Evolutionary conservation across 2,888 invertebrate species (phyloP), one percentile per base, ranked within the genome.

Genomic region (Drosophila meridionalis): DNA sequence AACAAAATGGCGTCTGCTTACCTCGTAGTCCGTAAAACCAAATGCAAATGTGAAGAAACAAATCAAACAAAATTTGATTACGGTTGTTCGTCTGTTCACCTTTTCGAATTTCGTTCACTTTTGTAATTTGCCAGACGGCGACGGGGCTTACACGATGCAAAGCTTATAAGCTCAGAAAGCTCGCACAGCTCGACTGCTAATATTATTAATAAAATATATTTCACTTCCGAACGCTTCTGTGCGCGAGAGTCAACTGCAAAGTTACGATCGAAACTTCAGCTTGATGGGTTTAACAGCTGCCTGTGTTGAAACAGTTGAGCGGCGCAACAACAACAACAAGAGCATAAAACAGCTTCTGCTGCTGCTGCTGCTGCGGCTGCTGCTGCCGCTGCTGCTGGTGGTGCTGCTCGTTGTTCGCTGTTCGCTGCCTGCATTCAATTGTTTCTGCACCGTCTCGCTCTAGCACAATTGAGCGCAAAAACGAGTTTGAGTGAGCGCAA

Each of bases 211-310:
- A 93, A 93, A 92, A 92, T 93, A 93, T 92, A 92, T 92, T 92
- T 89, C 93, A 93, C 93, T 93, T 93, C 93, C 92, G 93, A 93
- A 93, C 93, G 93, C 93, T 93, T 93, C 93, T 92, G 93, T 93
- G 92, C 93, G 92, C 93, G 91, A 93, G 92, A 92, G 92, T 92
- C 92, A 93, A 93, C 93, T 93, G 93, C 92, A 92, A 92, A 92
- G 92, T 92, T 92, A 92, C 93, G 92, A 92, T 92, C 93, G 91
- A 91, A 92, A 92, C 92, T 92, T 92, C 92, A 92, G 92, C 92
- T 92, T 92, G 91, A 92, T 91, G 91, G 92, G 87, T 91, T 86
- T 81, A 81, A 91, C 85, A 87, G 92, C 92, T 92, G 92, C 92
- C 92, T 91, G 92, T 92, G 91, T 92, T 92, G 84, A 90, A 87